These are phyloP conservation scores for Thecocarcelia acutangulata DNA, from an alignment of 2,888 invertebrate species.

Conservation along the genomic window DNA sequence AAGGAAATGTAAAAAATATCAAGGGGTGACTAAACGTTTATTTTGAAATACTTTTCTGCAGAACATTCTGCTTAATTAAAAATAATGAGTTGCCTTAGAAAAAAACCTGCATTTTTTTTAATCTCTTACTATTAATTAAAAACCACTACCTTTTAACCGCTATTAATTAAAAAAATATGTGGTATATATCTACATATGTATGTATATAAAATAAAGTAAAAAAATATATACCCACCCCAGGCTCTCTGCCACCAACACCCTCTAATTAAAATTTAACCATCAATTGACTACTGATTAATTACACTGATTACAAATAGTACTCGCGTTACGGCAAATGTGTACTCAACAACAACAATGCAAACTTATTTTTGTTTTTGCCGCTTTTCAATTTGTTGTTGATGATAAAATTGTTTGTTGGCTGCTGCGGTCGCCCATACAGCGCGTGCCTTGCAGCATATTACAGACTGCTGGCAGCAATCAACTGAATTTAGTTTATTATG, in stretches of 20 bases:
- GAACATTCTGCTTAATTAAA: background rate
- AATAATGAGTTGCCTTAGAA: no score
- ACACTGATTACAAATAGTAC: slow-evolving; percentile 34
- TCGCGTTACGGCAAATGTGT: no score
- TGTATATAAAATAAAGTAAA: no score
- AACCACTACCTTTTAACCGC: no score
- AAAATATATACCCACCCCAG: background rate
- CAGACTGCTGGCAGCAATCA: slow-evolving; percentile 32
- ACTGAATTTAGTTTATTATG: slow-evolving; percentile 2
- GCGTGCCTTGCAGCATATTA: slow-evolving; percentile 41
- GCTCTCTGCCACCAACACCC: slow-evolving; percentile 1
- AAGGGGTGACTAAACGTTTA: no score
- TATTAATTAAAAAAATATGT: background rate
- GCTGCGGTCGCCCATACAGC: slow-evolving; percentile 44
- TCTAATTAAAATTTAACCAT: slow-evolving; percentile 29
- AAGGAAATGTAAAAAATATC: no score
- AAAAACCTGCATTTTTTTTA: no score
- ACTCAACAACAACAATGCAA: no score
- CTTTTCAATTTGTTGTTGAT: background rate
- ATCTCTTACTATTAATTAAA: no score
- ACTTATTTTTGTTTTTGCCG: background rate
- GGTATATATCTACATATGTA: no score
- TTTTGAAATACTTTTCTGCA: no score
- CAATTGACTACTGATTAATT: slow-evolving; percentile 53
- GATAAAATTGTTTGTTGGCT: background rate